Conservation (phyloP, 2,113 vertebrate species). For the Saimiri boliviensis region DNA sequence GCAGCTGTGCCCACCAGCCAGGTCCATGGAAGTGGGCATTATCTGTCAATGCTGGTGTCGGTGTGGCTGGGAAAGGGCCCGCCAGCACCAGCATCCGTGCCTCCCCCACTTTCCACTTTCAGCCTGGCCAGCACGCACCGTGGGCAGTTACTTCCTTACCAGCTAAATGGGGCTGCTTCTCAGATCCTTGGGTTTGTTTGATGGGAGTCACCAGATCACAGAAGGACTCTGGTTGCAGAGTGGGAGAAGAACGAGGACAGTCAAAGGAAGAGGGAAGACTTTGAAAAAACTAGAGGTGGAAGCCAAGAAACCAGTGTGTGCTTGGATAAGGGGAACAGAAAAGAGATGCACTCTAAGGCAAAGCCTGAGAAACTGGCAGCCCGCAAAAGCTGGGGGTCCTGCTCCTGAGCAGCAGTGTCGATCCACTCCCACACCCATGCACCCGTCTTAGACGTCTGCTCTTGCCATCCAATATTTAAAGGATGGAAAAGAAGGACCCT, state of each 20-base stretch:
- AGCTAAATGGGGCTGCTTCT: not conserved
- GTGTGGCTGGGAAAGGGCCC: not conserved
- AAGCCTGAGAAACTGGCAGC: not conserved
- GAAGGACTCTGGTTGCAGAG: not conserved
- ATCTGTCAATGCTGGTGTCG: not conserved
- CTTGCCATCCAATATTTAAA: not conserved
- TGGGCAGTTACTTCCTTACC: not conserved
- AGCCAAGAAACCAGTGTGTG: not conserved
- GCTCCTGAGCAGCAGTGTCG: not conserved
- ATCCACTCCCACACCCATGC: not conserved
- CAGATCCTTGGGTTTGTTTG: not conserved
- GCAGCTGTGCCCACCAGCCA: not conserved
- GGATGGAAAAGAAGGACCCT: not conserved
- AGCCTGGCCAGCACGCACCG: not conserved
- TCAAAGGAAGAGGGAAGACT: not conserved
- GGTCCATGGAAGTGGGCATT: not conserved
- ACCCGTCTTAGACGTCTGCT: not conserved
- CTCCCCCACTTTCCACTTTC: not conserved
- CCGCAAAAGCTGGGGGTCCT: not conserved
- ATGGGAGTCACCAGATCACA: not conserved
- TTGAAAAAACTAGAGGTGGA: not conserved
- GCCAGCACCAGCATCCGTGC: not conserved
- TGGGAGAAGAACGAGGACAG: not conserved
- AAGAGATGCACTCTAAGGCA: not conserved
- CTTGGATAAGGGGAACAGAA: not conserved